Percentiles rank a stretch among this genome's conserved stretches.
Conservation (phyloP, 2,797 vertebrate genomes). For the Coranthus polyacanthus region DNA sequence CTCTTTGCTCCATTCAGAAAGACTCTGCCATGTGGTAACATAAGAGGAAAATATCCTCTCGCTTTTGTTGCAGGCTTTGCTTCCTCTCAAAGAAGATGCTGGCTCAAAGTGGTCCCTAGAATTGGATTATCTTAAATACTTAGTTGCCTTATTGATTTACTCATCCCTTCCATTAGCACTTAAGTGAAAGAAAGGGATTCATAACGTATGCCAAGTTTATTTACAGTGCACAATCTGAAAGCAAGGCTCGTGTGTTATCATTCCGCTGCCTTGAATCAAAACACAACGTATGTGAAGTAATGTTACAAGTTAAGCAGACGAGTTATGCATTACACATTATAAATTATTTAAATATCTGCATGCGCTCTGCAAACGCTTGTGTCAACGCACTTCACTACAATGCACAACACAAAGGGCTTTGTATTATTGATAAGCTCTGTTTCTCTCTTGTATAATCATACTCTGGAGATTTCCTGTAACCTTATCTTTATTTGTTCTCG, state of each 20-base stretch:
- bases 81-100: constrained; percentile 55
- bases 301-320: constrained; percentile 41
- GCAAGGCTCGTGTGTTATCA: constrained; percentile 36
- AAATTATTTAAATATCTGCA: constrained; percentile 51
- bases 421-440: constrained; percentile 39
- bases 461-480: constrained; percentile 15
- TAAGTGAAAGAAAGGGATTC: constrained; percentile 60
- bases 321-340: constrained; percentile 55
- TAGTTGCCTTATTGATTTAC: constrained; percentile 74
- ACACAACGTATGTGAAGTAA: constrained; percentile 35
- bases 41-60: constrained; percentile 49
- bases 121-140: constrained; percentile 80
- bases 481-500: constrained; percentile 42
- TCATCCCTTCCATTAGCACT: constrained; percentile 72
- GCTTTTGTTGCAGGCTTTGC: constrained; percentile 65
- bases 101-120: constrained; percentile 62
- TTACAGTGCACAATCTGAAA: constrained; percentile 38
- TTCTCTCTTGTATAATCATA: constrained; percentile 33
- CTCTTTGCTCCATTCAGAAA: constrained; percentile 28
- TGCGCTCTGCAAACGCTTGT: constrained; percentile 38
- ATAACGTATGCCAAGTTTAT: constrained; percentile 62
- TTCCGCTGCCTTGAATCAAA: constrained; percentile 48
- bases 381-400: constrained; percentile 31
- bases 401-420: constrained; percentile 18
- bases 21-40: constrained; percentile 51